Evolutionary conservation across 1,140 invertebrate species (phyloP), one percentile per base, ranked within the genome.

Genomic region (Potamilus streckersoni): DNA sequence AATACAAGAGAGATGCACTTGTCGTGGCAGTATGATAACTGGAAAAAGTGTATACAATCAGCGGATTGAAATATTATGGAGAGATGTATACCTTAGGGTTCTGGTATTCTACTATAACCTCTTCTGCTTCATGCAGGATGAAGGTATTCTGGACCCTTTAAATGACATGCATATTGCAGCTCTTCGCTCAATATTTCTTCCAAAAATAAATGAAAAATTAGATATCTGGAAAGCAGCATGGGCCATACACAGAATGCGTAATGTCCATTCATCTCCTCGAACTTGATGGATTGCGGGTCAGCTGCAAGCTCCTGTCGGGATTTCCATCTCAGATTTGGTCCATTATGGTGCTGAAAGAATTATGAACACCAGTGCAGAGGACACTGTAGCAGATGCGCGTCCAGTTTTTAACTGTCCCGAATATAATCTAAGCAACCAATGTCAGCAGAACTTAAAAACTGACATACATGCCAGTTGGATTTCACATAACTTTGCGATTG

Each of bases 151-250:
- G 11, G 73, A 80, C 66, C 60, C 75, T 57, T 57, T 80, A 27
- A 74, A 78, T 65, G 61, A 66, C 19, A 23, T 23, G 4, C 68
- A 80, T 56, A 38, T 78, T 20, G 72, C 38, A 61, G 72, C 72
- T 59, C 65, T 74, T 14, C 72, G 66, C 16, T 74, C 57, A 61
- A 74, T 31, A 19, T 80, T 62, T 72, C 68, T 70, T 23, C 16
- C n/a, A 56, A 75, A 75, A 60, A 78, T 74, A 20, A 78, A 80
- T 38, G 49, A 69, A 57, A 71, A 70, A 61, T 61, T 81, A 12
- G 1, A 73, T 4, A 49, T 78, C 20, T 81, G 74, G 79, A 75
- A 23, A 38, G 61, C 69, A 31, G 76, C 79, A 62, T 81, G 73
- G 73, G 67, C 75, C 55, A 31, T 49, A 15, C 76, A 81, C 57